Evolutionary conservation across 2,797 vertebrate species (phyloP).

Genomic region (Sebastes diploproa): DNA sequence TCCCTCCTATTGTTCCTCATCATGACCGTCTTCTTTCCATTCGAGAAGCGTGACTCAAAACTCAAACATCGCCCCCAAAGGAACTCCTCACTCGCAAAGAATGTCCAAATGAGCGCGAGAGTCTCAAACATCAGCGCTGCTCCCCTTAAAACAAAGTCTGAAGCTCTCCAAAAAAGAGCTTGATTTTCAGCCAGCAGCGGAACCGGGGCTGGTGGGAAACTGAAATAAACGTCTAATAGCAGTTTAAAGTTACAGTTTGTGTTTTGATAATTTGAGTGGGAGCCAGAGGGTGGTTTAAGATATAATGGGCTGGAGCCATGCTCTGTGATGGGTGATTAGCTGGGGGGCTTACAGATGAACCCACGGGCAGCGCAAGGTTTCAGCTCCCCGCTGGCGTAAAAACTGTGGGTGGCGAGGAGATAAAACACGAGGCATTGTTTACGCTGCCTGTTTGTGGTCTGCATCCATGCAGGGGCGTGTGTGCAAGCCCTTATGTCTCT

Average conservation of each 20-base stretch:
- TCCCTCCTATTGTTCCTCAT: constrained; percentile 60
- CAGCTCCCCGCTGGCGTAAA: constrained; percentile 67
- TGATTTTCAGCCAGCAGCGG: constrained; percentile 49
- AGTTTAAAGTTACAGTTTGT: constrained; percentile 76
- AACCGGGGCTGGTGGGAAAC: constrained; percentile 62
- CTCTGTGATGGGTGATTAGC: constrained; percentile 68
- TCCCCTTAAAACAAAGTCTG: constrained; percentile 62
- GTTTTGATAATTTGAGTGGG: constrained; percentile 70
- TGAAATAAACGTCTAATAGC: constrained; percentile 44
- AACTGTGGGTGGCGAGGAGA: constrained; percentile 80
- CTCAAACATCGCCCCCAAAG: constrained; percentile 64
- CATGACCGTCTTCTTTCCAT: constrained; percentile 58
- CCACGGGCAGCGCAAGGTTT: constrained; percentile 58
- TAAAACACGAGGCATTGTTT: constrained; percentile 79
- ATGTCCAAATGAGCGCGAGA: constrained; percentile 74
- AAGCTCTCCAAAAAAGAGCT: constrained; percentile 53
- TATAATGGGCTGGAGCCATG: constrained; percentile 54
- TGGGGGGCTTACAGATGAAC: constrained; percentile 53
- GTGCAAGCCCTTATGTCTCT: constrained; percentile 58
- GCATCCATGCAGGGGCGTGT: constrained; percentile 45
- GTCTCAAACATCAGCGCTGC: constrained; percentile 52
- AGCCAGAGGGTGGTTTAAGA: constrained; percentile 60
- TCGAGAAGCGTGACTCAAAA: constrained; percentile 71
- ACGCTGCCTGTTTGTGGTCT: constrained; percentile 75
- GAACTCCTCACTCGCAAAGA: constrained; percentile 76